Evolutionary conservation across 2,113 vertebrate genomes (phyloP).

Genomic region (Semnornis frantzii): DNA sequence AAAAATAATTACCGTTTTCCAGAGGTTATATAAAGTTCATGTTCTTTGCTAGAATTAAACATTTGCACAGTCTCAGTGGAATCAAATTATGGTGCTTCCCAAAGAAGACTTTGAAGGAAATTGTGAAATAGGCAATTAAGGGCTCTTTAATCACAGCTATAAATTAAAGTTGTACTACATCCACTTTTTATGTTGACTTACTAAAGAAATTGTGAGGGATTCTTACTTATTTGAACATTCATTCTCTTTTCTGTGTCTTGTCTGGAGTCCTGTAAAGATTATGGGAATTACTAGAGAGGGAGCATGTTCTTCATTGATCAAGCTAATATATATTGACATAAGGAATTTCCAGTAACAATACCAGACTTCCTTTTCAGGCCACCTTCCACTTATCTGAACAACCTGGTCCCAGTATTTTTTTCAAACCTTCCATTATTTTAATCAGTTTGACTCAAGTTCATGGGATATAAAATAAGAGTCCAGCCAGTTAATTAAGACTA

Average conservation of each 20-base stretch:
- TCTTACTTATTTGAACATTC: background rate
- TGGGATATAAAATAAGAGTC: background rate
- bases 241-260: background rate
- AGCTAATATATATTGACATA: background rate
- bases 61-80: slow-evolving; percentile 28
- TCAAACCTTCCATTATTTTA: background rate
- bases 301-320: background rate
- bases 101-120: slow-evolving; percentile 19
- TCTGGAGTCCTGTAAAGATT: background rate
- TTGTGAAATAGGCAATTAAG: slow-evolving; percentile 39
- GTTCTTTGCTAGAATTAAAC: slow-evolving; percentile 26
- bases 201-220: background rate
- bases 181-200: background rate
- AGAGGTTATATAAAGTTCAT: slow-evolving; percentile 21
- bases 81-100: slow-evolving; percentile 15
- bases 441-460: background rate
- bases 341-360: background rate
- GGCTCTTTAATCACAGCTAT: slow-evolving; percentile 8
- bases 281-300: background rate
- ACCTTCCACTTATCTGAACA: background rate
- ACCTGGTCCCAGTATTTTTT: background rate
- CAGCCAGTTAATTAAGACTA: background rate
- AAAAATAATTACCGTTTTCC: slow-evolving; percentile 24
- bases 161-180: slow-evolving; percentile 26
- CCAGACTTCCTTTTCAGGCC: background rate